phyloP scores from a whole-genome alignment of 2,797 vertebrate species.

The Petrocephalus sullivani region DNA sequence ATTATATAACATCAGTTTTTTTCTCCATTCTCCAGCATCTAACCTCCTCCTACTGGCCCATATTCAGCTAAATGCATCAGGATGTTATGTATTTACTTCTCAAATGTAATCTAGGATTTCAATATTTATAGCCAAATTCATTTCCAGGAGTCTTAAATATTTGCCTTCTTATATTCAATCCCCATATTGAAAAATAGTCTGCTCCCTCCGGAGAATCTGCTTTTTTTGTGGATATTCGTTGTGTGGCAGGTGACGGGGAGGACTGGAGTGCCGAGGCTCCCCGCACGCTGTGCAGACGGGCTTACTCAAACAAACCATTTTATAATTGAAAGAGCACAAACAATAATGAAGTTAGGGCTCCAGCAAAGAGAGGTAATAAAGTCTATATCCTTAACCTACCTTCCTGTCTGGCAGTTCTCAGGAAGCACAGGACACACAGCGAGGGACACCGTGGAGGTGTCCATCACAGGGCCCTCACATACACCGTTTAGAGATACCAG shows the following conservation, averaged over 20 bases:
- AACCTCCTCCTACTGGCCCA: not conserved
- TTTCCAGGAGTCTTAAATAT: not conserved
- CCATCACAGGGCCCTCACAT: not conserved
- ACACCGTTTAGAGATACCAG: not conserved
- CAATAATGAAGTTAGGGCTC: not conserved
- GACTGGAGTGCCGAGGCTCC: not conserved
- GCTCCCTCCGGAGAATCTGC: not conserved
- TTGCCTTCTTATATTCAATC: slow-evolving; percentile 1
- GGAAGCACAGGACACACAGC: not conserved
- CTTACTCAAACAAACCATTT: not conserved
- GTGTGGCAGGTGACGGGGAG: not conserved
- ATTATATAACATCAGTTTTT: not conserved
- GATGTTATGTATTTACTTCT: not conserved
- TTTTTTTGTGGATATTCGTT: not conserved
- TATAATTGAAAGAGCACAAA: not conserved
- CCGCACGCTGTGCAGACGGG: not conserved
- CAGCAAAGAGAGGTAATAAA: not conserved
- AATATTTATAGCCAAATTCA: not conserved
- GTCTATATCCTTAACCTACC: not conserved
- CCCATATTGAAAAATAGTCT: not conserved
- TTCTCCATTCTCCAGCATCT: not conserved
- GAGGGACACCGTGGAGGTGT: not conserved
- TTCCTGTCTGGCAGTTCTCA: not conserved
- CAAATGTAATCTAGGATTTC: not conserved
- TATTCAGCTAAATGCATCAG: not conserved